phyloP scores from a whole-genome alignment of 1,140 invertebrate species.

The Drosophila ogumai region DNA sequence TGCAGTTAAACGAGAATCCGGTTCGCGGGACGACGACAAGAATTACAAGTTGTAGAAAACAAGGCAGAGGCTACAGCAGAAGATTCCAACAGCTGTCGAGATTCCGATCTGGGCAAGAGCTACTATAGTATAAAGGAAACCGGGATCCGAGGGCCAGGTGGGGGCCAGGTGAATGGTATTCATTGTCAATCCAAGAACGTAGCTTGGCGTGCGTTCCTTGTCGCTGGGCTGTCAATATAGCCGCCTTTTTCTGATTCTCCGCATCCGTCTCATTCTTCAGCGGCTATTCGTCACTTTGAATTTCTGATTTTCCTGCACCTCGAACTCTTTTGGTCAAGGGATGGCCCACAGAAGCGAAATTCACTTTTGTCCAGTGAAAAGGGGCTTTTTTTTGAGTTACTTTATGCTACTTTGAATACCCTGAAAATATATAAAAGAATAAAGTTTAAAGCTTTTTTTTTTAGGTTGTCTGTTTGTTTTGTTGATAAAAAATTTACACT shows the following conservation, averaged over 20 bases:
- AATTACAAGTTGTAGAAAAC: constrained; percentile 44
- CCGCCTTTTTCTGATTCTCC: constrained; percentile 6
- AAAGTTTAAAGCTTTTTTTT: too few species aligned
- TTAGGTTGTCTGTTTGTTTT: too few species aligned
- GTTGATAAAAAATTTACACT: too few species aligned
- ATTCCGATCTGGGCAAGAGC: constrained; percentile 39
- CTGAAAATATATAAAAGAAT: neutral
- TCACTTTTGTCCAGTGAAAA: constrained; percentile 59
- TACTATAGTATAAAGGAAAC: constrained; percentile 13
- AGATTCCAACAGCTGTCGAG: constrained; percentile 33
- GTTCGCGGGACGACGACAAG: constrained; percentile 34
- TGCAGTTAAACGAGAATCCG: constrained; percentile 73
- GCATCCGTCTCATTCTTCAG: constrained; percentile 7
- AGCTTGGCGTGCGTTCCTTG: constrained; percentile 57
- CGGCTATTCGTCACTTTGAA: constrained; percentile 42
- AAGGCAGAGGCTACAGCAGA: constrained; percentile 4
- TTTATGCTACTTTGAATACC: neutral
- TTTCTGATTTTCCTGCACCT: constrained; percentile 52
- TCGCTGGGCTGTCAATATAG: constrained; percentile 9
- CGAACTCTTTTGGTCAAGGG: constrained; percentile 61
- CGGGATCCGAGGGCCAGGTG: neutral
- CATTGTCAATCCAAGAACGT: constrained; percentile 57
- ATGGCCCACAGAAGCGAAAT: constrained; percentile 40
- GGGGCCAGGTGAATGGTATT: constrained; percentile 4
- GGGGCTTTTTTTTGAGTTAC: neutral